Base-by-base conservation (phyloP, 2,888 invertebrate species). In the Pandemis cinnamomeana region DNA sequence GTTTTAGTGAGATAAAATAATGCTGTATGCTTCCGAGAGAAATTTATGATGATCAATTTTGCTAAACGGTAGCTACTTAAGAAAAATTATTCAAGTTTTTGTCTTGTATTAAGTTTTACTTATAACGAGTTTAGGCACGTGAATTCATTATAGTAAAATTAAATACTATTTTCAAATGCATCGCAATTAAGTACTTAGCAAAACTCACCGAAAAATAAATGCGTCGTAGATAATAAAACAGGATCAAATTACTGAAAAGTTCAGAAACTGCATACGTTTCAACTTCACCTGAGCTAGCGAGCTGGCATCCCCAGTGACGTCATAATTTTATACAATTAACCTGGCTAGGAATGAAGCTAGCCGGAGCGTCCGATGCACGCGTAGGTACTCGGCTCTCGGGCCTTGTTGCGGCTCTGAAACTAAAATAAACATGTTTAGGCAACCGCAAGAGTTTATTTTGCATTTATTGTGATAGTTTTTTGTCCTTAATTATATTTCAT, bases 311-410 rank as follows among this genome's bases (percentile, higher is more conserved):
- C 86, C 67, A 75, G 87, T 83, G 91, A 88, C 89, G 89, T 90
- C 87, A 90, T 88, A 86, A 86, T 90, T 89, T 90, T 87, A 89
- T 87, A 87, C 89, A 91, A 91, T 91, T 92, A 91, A 86, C 89
- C 87, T 84, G 60, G 69, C 73, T 42, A 64, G 68, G 27, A 72
- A 55, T 55, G 62, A n/a, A 62, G 58, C 55, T 63, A 41, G 63
- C 72, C 15, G 55, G 48, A 58, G 58, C 60, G 64, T 68, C 63
- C 58, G 46, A 48, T 71, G 75, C 68, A 67, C 71, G 48, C 67
- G 63, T n/a, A n/a, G n/a, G n/a, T 44, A 67, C 46, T 27, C 46
- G 41, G 48, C 41, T 63, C 53, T 53, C 70, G 27, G 13, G 63
- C 70, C 62, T 42, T 27, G 70, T 70, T 41, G 20, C 44, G 51